These are phyloP conservation scores for Colossoma macropomum DNA, from an alignment of 2,113 vertebrate species.

Conservation along the genomic window DNA sequence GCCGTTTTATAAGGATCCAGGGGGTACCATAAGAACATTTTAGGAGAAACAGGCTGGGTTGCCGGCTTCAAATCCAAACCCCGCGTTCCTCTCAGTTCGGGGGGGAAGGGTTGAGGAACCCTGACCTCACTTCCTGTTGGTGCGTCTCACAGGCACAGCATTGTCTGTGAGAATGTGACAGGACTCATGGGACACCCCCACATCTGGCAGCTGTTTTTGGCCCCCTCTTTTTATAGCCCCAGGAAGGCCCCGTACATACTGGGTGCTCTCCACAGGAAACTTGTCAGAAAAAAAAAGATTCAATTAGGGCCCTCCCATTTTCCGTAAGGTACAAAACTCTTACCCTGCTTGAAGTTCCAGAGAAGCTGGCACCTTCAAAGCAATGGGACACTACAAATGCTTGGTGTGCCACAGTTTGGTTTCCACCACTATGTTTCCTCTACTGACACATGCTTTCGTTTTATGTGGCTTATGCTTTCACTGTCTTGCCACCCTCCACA, in stretches of 20 bases:
- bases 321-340: not conserved
- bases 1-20: too few species aligned
- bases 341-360: not conserved
- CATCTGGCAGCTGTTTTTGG: conserved; percentile 83
- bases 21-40: too few species aligned
- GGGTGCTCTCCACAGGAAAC: conserved; percentile 46
- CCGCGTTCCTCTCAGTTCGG: conserved; percentile 58
- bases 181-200: conserved; percentile 73
- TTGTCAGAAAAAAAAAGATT: not conserved
- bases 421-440: conserved; percentile 42
- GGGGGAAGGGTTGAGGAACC: conserved; percentile 74
- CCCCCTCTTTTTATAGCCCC: conserved; percentile 30
- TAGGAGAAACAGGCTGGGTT: not conserved
- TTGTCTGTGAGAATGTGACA: conserved; percentile 83
- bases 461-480: conserved; percentile 47
- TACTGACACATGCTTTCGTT: conserved; percentile 9
- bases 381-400: not conserved
- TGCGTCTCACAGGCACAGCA: conserved; percentile 80
- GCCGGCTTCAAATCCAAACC: conserved; percentile 6
- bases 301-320: not conserved
- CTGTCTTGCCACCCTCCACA: not conserved
- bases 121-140: conserved; percentile 83
- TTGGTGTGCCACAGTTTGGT: conserved; percentile 33
- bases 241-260: conserved; percentile 40
- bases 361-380: not conserved